These are phyloP conservation scores for Dryocosmus kuriphilus DNA, from an alignment of 2,888 invertebrate genomes.

Conservation along the genomic window DNA sequence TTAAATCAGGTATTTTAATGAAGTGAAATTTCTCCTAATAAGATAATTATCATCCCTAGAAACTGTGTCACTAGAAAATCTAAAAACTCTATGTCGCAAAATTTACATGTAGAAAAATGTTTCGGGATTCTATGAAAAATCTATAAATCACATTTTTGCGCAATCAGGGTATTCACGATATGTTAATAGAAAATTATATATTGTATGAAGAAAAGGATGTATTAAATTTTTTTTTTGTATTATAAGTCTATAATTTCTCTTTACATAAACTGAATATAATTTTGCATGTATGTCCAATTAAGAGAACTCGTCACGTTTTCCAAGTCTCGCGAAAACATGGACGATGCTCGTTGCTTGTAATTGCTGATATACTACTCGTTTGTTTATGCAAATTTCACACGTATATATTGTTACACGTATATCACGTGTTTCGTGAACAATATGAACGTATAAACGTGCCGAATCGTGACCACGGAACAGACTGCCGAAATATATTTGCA, in stretches of 20 bases:
- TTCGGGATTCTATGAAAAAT: too few relatives aligned
- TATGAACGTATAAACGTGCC: slow-evolving; percentile 57
- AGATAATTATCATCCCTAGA: too few relatives aligned
- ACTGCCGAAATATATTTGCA: slow-evolving; percentile 48
- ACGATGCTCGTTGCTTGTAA: slow-evolving; percentile 50
- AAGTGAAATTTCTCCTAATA: too few relatives aligned
- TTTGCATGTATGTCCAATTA: slow-evolving; percentile 55
- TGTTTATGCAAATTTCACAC: slow-evolving; percentile 60
- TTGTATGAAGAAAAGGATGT: too few relatives aligned
- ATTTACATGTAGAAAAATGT: too few relatives aligned
- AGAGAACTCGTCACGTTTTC: slow-evolving; percentile 57
- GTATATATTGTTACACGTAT: slow-evolving; percentile 54
- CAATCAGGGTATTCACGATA: too few relatives aligned
- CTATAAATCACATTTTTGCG: too few relatives aligned
- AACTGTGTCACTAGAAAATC: too few relatives aligned
- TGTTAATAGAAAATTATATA: too few relatives aligned
- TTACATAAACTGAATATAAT: not conserved
- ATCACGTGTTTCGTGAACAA: slow-evolving; percentile 51
- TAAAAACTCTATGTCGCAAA: too few relatives aligned
- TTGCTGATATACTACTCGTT: slow-evolving; percentile 53
- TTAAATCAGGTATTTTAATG: too few relatives aligned
- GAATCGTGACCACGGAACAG: slow-evolving; percentile 51
- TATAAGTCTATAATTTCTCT: not conserved
- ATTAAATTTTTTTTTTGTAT: not conserved
- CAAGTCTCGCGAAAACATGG: slow-evolving; percentile 49